Evolutionary conservation across 2,113 vertebrate genomes (phyloP).

Genomic region (Pongo abelii): DNA sequence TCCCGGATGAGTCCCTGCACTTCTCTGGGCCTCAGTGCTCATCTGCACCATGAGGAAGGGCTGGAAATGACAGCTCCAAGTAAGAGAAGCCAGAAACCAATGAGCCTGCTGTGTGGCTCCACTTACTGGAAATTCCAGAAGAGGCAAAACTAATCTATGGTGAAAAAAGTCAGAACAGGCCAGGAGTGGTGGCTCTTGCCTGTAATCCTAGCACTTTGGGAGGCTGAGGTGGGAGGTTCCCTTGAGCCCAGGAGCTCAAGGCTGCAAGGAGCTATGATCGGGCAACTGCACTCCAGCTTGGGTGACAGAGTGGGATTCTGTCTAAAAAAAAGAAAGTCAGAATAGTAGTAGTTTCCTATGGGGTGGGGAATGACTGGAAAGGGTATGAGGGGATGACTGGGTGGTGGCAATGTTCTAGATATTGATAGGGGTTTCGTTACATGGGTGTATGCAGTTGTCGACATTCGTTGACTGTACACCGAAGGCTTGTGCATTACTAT

Average conservation of each 20-base stretch:
- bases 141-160: neutral
- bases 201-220: no score
- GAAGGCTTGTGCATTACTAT: neutral
- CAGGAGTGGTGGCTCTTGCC: no score
- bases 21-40: neutral
- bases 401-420: neutral
- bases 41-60: neutral
- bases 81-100: neutral
- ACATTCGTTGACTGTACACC: neutral
- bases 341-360: neutral
- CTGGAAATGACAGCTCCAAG: neutral
- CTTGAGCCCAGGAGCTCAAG: no score
- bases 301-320: no score
- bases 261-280: no score
- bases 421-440: neutral
- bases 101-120: neutral
- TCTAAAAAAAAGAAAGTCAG: no score
- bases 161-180: neutral
- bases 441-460: neutral
- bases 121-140: neutral
- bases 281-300: no score
- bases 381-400: neutral
- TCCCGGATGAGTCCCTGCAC: no score
- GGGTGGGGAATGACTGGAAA: neutral
- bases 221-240: no score